Evolutionary conservation across 2,113 vertebrate species (phyloP).

Genomic region (Cochlearius cochlearius): DNA sequence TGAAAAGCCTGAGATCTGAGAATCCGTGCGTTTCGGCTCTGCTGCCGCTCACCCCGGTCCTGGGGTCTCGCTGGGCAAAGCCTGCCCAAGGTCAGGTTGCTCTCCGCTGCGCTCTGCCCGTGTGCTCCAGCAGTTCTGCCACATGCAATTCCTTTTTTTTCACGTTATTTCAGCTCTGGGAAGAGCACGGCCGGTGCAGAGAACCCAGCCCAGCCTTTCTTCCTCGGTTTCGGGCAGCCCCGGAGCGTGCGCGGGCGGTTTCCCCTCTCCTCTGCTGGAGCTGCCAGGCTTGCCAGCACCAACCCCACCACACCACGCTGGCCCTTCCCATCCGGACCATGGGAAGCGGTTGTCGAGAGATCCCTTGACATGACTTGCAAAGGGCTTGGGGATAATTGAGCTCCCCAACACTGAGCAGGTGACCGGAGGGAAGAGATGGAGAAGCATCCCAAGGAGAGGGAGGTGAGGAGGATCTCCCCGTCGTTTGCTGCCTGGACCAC

Average conservation of each 20-base stretch:
- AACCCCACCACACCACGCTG: fast-evolving
- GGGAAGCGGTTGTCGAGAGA: not conserved
- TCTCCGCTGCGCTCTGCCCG: fast-evolving
- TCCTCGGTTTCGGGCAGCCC: fast-evolving
- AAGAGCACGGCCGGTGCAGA: fast-evolving
- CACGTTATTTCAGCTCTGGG: not conserved
- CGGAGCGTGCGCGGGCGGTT: fast-evolving
- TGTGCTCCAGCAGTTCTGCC: fast-evolving
- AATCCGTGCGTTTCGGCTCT: fast-evolving
- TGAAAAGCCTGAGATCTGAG: not conserved
- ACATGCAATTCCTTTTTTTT: not conserved
- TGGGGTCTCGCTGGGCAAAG: not conserved
- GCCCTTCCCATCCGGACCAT: not conserved
- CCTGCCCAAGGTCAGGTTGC: not conserved
- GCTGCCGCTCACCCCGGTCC: fast-evolving
- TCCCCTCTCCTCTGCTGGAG: not conserved
- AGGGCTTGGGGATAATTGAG: not conserved
- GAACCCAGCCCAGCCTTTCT: not conserved
- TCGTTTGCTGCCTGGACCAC: not conserved
- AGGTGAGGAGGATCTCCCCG: not conserved
- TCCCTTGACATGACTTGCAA: not conserved
- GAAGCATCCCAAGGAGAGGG: not conserved
- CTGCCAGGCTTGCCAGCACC: not conserved
- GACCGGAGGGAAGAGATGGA: not conserved
- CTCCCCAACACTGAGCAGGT: not conserved